These are phyloP conservation scores for Pseudococcus jackbeardsleyi DNA, from an alignment of 2,888 invertebrate species.

Conservation along the genomic window DNA sequence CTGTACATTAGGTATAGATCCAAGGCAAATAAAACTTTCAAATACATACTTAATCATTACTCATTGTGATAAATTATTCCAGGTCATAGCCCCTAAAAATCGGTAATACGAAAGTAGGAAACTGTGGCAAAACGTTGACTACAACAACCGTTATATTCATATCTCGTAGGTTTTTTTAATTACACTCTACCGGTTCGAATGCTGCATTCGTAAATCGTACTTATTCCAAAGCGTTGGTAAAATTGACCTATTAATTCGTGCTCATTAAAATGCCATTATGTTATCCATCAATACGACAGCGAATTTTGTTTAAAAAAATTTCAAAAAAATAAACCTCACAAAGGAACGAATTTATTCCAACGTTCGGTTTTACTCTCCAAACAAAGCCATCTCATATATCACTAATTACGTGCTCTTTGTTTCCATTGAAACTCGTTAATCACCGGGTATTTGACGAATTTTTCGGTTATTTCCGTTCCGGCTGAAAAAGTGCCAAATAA, in stretches of 20 bases:
- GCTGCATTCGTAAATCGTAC: neutral
- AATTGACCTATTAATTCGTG: slow-evolving; percentile 44
- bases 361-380: neutral
- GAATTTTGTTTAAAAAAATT: neutral
- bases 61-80: slow-evolving; percentile 2
- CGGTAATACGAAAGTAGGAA: slow-evolving; percentile 12
- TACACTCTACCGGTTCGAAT: slow-evolving; percentile 29
- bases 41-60: slow-evolving; percentile 6
- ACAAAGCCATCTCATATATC: slow-evolving; percentile 37
- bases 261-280: slow-evolving; percentile 37
- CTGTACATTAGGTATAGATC: neutral
- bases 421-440: slow-evolving; percentile 19
- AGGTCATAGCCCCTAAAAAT: slow-evolving; percentile 29
- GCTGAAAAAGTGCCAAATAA: neutral
- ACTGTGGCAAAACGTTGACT: slow-evolving; percentile 15
- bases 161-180: slow-evolving; percentile 25
- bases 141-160: slow-evolving; percentile 33
- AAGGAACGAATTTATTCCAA: neutral
- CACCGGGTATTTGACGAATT: neutral
- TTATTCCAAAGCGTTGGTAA: neutral
- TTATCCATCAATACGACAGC: neutral
- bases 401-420: slow-evolving; percentile 18
- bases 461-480: neutral
- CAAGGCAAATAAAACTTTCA: neutral
- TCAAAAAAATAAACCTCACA: neutral